Base-by-base conservation (phyloP, 2,888 invertebrate genomes). In the Dryobota labecula region DNA sequence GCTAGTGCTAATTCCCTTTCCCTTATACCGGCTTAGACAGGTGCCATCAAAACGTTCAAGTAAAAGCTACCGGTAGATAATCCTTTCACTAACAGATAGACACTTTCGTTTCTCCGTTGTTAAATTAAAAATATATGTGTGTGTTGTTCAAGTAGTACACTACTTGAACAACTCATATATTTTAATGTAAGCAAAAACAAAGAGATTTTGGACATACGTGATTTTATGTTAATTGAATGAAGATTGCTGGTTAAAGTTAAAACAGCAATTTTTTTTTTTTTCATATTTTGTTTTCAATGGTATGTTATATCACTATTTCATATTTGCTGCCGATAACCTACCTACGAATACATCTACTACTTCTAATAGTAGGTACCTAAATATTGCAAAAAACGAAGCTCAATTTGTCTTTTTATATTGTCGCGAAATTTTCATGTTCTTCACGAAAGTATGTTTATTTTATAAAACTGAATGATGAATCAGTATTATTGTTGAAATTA, bases 1-100 rank as follows among this genome's bases (percentile, higher is more conserved):
- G 60, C 61, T 38, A 78, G 73, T 78, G 86, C 74, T 84, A 84
- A 88, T 85, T 84, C 86, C 85, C 87, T 90, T 91, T 90, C 88
- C 89, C 85, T 89, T 86, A 79, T 65, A 70, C 65, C 68, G 67
- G 62, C 85, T 87, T 82, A 69, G 78, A 73, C 73, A 80, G 70
- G 73, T 70, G 67, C 47, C 63, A 72, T 74, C 69, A 70, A 71
- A 70, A 47, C 64, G 54, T 64, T 53, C 51, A 74, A 62, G 79
- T 80, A 80, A 76, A 82, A 67, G 73, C 51, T 27, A 56, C 38
- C 13, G 53, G 71, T 51, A 76, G 64, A 68, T 70, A 71, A 78
- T 82, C 84, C 86, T 85, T 80, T 85, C 83, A 82, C 83, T 43
- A 45, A 58, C 33, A 69, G 63, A 70, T 47, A 58, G 4, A 41